Evolutionary conservation across 2,888 invertebrate genomes (phyloP), one percentile per base, ranked within the genome.

Genomic region (Xestia c-nigrum): DNA sequence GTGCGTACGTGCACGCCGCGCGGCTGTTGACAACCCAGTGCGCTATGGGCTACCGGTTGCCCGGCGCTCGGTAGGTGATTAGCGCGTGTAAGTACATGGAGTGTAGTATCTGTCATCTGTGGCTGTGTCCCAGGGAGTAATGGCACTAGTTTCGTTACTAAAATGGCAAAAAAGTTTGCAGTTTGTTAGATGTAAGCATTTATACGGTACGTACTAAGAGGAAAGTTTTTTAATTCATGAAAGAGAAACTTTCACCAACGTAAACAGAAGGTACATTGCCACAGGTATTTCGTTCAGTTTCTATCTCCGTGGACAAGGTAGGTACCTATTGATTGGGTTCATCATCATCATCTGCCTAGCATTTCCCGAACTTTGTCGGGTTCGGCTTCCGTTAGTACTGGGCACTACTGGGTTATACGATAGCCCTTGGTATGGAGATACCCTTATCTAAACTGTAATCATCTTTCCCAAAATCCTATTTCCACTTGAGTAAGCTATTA

Each of bases 81-180:
- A n/a, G n/a, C n/a, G n/a, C n/a, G n/a, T n/a, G n/a, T n/a, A n/a
- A n/a, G n/a, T n/a, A n/a, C n/a, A n/a, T n/a, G n/a, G n/a, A n/a
- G n/a, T n/a, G n/a, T n/a, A n/a, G n/a, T n/a, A n/a, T n/a, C n/a
- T n/a, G n/a, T n/a, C n/a, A n/a, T n/a, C n/a, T n/a, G n/a, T n/a
- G 72, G 64, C 57, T 73, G 66, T 81, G 72, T 76, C 66, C 79
- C 59, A 76, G 61, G 70, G 71, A 81, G 55, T 80, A 78, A 76
- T 74, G 74, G 43, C 55, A 50, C 72, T 78, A 76, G 64, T 69
- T 80, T 80, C 70, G 69, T 87, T 67, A 77, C 68, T 69, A 69
- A 70, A 78, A 80, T 79, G 46, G 64, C 12, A 24, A 74, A 77
- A 74, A 73, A 50, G 63, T 50, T 31, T 46, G n/a, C 43, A 31